These are phyloP conservation scores for Ochlodes sylvanus DNA, from an alignment of 2,888 invertebrate species.

Conservation along the genomic window DNA sequence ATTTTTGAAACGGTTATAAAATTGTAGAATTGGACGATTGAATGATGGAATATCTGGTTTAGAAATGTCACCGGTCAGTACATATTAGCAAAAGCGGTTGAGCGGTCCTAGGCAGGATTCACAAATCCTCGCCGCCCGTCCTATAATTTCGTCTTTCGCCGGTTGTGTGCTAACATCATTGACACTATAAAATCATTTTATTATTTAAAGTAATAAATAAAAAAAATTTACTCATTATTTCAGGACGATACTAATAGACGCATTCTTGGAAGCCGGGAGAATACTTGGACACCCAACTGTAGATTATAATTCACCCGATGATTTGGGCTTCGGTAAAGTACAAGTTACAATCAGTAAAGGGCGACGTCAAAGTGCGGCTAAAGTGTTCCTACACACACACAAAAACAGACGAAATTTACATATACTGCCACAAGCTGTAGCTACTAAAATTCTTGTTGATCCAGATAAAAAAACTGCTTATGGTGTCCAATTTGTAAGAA, in stretches of 20 bases:
- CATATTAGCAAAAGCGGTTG: too few species aligned
- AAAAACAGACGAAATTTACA: slow-evolving; percentile 87
- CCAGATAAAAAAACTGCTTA: slow-evolving; percentile 85
- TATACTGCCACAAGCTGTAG: slow-evolving; percentile 87
- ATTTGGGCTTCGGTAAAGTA: slow-evolving; percentile 87
- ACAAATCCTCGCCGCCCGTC: too few species aligned
- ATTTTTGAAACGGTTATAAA: too few species aligned
- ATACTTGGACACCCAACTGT: slow-evolving; percentile 87
- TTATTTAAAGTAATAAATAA: too few species aligned
- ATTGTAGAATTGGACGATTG: too few species aligned
- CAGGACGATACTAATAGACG: slow-evolving; percentile 70
- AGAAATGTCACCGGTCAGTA: too few species aligned
- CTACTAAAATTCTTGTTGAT: slow-evolving; percentile 88
- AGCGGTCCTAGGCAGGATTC: too few species aligned
- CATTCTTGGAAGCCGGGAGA: slow-evolving; percentile 86
- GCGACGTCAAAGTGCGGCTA: slow-evolving; percentile 87
- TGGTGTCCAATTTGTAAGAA: slow-evolving; percentile 88
- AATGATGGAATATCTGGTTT: too few species aligned
- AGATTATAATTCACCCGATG: slow-evolving; percentile 88
- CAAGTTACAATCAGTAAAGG: slow-evolving; percentile 87
- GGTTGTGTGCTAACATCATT: too few species aligned
- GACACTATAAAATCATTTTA: too few species aligned
- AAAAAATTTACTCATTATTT: slow-evolving; percentile 42
- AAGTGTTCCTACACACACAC: slow-evolving; percentile 86
- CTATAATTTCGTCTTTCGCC: too few species aligned